phyloP scores from a whole-genome alignment of 2,888 invertebrate genomes.

The Lasioglossum lativentre region DNA sequence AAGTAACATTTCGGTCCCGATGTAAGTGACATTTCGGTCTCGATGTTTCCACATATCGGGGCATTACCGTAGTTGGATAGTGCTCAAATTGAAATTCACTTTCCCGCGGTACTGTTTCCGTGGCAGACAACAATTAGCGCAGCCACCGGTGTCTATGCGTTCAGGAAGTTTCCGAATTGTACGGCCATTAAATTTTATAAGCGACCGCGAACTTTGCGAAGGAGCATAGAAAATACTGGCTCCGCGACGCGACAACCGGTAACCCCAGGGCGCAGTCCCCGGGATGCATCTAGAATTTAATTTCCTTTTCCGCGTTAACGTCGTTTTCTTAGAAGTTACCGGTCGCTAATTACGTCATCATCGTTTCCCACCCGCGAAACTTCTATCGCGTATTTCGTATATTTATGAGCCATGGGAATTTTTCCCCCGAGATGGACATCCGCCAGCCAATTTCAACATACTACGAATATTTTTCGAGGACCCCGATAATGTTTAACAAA shows the following conservation, averaged over 20 bases:
- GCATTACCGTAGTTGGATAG: neutral
- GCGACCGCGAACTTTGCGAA: slow-evolving; percentile 16
- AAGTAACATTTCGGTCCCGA: neutral
- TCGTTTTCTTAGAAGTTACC: slow-evolving; percentile 42
- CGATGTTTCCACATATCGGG: neutral
- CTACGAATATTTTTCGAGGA: neutral
- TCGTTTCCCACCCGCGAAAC: slow-evolving; percentile 18
- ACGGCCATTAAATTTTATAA: slow-evolving; percentile 20
- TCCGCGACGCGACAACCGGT: slow-evolving; percentile 22
- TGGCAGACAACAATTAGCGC: neutral
- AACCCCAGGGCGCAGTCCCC: slow-evolving; percentile 12
- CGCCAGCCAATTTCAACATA: neutral
- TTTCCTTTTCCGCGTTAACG: slow-evolving; percentile 50
- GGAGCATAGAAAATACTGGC: slow-evolving; percentile 13
- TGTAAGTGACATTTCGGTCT: neutral
- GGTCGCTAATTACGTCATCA: slow-evolving; percentile 41
- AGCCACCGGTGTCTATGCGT: neutral
- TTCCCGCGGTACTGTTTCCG: neutral
- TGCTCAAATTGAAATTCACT: neutral
- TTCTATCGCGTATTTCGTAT: slow-evolving; percentile 1
- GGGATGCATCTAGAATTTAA: slow-evolving; percentile 37
- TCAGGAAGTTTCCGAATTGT: slow-evolving; percentile 11
- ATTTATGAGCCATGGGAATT: neutral
- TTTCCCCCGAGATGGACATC: too few species aligned
- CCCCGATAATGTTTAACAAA: too few species aligned